Conservation (phyloP, 2,113 vertebrate species). For the Aptenodytes patagonicus region DNA sequence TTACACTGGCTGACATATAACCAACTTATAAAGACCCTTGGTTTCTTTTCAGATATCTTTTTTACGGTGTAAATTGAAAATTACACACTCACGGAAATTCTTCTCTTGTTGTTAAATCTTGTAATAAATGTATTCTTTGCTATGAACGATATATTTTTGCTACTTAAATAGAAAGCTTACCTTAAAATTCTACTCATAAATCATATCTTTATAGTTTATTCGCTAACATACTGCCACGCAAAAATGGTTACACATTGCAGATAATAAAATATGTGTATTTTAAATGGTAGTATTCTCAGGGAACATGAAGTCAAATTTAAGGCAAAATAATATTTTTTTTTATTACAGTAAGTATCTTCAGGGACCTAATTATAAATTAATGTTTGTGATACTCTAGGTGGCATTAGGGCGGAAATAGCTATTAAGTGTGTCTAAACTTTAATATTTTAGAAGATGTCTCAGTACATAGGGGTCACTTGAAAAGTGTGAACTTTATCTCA, state of each 20-base stretch:
- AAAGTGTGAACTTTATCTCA: neutral
- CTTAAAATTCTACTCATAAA: neutral
- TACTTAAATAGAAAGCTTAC: neutral
- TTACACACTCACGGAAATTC: neutral
- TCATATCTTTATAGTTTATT: neutral
- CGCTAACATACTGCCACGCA: fast-evolving
- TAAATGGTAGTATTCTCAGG: neutral
- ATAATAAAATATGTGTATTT: neutral
- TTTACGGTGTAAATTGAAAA: conserved; percentile 1
- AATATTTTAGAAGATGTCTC: neutral
- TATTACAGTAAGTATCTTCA: neutral
- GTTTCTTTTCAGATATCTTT: neutral
- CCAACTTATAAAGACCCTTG: neutral
- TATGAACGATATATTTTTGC: neutral
- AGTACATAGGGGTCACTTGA: neutral
- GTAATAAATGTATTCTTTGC: neutral
- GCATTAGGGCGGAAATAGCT: neutral
- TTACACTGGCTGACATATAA: neutral
- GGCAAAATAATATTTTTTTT: neutral
- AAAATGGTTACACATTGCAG: neutral
- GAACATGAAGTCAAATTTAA: neutral
- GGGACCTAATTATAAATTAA: neutral
- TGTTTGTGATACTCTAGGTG: neutral
- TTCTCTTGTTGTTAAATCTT: neutral
- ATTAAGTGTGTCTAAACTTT: neutral